Evolutionary conservation across 1,140 invertebrate genomes (phyloP), one percentile per base, ranked within the genome.

Genomic region (Nasonia longicornis): DNA sequence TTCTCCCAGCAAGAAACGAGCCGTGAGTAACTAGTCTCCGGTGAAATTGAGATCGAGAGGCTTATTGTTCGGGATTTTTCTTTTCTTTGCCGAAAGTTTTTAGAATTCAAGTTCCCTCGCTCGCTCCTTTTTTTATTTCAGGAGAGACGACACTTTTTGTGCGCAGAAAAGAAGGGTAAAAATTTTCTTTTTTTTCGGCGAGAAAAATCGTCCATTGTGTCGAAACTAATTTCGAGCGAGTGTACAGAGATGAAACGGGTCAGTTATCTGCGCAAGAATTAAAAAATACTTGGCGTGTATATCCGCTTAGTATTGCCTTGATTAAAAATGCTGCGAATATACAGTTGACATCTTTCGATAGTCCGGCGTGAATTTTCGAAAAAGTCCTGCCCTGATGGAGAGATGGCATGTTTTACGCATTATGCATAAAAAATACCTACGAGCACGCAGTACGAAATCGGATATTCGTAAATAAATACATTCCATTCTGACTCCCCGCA

Each of bases 41-140:
- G 20, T 67, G 4, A 77, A 77, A 66, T 77, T 77, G 75, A 67
- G 75, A 77, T 77, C 42, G 58, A 48, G 63, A 20, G 42, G n/a
- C 73, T 75, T 20, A 73, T 73, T 73, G 42, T 48, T 16, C 20
- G 71, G 29, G 29, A 73, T 73, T 48, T 14, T 71, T 71, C 69
- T 38, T 71, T 35, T 71, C 31, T 38, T n/a, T n/a, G 69, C 69
- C 69, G 31, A 6, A 38, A 35, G 16, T 67, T 67, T 31, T 67
- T 42, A 10, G 35, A 71, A 71, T 71, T 71, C 29, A 38, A 71
- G 20, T 29, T 67, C n/a, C 6, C 64, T 66, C 2, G 8, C 67
- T 12, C 29, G 4, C 67, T 16, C 14, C 70, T 45, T 10, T 48
- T 29, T 48, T 26, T 73, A 26, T 48, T 26, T 20, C 35, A 42